Evolutionary conservation across 2,797 vertebrate species (phyloP), one percentile per base, ranked within the genome.

Genomic region (Cynodonichthys magdalenae): DNA sequence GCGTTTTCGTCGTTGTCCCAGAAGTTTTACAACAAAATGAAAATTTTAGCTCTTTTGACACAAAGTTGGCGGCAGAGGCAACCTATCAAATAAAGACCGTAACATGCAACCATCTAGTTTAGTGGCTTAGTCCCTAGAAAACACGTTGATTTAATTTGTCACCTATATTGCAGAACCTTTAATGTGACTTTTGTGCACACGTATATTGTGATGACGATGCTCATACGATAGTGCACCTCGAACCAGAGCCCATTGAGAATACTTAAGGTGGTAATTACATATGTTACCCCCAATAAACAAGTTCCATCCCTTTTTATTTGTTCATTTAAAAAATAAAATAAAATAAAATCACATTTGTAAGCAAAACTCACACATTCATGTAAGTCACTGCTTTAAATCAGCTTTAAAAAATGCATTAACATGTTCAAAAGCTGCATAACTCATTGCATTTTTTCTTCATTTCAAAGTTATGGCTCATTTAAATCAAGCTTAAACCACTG

Each of bases 391-490:
- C 63, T 74, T 64, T 18, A 68, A 66, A 56, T 63, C 15, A 11
- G 17, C 41, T 27, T 74, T 28, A 36, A 27, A n/a, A 36, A 75
- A 55, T 54, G 44, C 45, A 34, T 51, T 63, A 44, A 3, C 10
- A 1, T 53, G 19, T 36, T 42, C 44, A 20, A n/a, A n/a, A 61
- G 56, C 27, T 27, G 52, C 47, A 41, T 0, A 53, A 61, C 17
- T 27, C 0, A 0, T 44, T 69, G 18, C 17, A 10, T 24, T 49
- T 28, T 27, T 34, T n/a, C 53, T 68, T 60, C 15, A 18, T 55
- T 66, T 62, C 45, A 41, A 65, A 58, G 19, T 36, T 59, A 48
- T 39, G 27, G n/a, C 36, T 74, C 53, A 57, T 81, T 66, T 66
- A 75, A 68, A 58, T 46, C 12, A 7, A 59, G 51, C 49, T 10